Percentiles rank a stretch among this genome's conserved stretches.
These are phyloP conservation scores for Atrina japonica DNA, from an alignment of 2,888 invertebrate species.

Conservation along the genomic window DNA sequence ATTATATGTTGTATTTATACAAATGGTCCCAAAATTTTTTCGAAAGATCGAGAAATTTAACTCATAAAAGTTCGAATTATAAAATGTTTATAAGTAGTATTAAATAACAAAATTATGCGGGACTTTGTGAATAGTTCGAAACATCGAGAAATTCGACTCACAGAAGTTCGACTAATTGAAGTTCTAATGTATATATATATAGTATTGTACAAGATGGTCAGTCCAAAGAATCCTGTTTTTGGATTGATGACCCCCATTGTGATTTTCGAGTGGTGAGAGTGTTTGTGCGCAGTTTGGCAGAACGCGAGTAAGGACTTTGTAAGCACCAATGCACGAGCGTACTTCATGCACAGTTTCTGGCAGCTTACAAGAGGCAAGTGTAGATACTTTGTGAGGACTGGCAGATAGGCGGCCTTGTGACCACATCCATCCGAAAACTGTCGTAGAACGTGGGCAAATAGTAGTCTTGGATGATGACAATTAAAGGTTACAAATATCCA, in stretches of 20 bases:
- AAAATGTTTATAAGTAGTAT: too few species aligned
- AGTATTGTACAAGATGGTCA: too few species aligned
- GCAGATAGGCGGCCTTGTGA: slow-evolving; percentile 45
- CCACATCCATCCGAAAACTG: slow-evolving; percentile 54
- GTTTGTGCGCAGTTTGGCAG: slow-evolving; percentile 24
- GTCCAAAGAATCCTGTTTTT: slow-evolving; percentile 21
- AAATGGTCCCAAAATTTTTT: too few species aligned
- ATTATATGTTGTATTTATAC: too few species aligned
- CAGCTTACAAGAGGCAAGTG: slow-evolving; percentile 13
- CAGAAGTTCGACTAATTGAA: too few species aligned
- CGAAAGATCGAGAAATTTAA: too few species aligned
- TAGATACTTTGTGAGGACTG: slow-evolving; percentile 29
- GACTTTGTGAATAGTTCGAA: too few species aligned
- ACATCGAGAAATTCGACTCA: too few species aligned
- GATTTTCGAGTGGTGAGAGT: not conserved
- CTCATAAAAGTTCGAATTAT: too few species aligned
- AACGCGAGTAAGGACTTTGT: too few species aligned
- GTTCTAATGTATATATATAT: too few species aligned
- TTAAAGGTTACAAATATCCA: slow-evolving; percentile 27
- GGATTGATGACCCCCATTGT: slow-evolving; percentile 2
- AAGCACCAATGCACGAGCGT: slow-evolving; percentile 18
- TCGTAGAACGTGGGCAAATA: slow-evolving; percentile 36
- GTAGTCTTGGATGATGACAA: slow-evolving; percentile 49
- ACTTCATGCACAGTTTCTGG: slow-evolving; percentile 9
- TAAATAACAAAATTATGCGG: too few species aligned